A percentile compares a stretch with the other conserved stretches of the same genome.
Conservation (phyloP, 1,140 invertebrate genomes). For the Musca vetustissima region DNA sequence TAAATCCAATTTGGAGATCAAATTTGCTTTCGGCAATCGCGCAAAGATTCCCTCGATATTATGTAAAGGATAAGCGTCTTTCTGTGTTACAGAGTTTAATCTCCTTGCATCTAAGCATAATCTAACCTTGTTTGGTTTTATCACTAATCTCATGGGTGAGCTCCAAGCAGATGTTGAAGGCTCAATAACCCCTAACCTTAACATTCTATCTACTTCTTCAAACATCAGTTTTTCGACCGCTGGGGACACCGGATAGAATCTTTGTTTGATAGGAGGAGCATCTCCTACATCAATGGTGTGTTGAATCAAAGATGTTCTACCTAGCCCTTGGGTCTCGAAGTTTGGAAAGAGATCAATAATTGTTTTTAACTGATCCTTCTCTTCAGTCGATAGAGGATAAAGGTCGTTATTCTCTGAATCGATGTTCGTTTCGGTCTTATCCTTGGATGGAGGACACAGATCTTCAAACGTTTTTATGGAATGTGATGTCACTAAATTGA, state of each 20-base stretch:
- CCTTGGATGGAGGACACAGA: no score
- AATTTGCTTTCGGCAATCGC: conserved; percentile 30
- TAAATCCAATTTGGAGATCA: conserved; percentile 40
- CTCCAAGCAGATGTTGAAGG: conserved; percentile 22
- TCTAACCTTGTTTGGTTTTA: conserved; percentile 38
- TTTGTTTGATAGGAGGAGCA: conserved; percentile 19
- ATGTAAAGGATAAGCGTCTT: conserved; percentile 34
- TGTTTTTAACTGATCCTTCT: conserved; percentile 1
- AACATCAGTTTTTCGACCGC: conserved; percentile 35
- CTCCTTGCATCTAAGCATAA: conserved; percentile 45
- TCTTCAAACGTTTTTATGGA: no score
- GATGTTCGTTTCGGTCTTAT: no score
- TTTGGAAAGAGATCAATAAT: conserved; percentile 10
- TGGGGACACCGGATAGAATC: conserved; percentile 30
- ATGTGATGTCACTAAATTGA: background rate
- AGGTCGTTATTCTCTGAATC: background rate
- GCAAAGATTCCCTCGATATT: conserved; percentile 33
- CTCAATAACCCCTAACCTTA: conserved; percentile 34
- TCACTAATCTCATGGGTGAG: conserved; percentile 32
- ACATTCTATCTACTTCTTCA: conserved; percentile 36
- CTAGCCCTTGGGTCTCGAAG: conserved; percentile 21
- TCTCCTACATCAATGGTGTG: conserved; percentile 19
- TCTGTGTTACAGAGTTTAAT: conserved; percentile 34
- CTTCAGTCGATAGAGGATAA: background rate
- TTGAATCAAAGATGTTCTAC: conserved; percentile 8